Conservation (phyloP, 1,140 invertebrate genomes). For the Drosophila malerkotliana region DNA sequence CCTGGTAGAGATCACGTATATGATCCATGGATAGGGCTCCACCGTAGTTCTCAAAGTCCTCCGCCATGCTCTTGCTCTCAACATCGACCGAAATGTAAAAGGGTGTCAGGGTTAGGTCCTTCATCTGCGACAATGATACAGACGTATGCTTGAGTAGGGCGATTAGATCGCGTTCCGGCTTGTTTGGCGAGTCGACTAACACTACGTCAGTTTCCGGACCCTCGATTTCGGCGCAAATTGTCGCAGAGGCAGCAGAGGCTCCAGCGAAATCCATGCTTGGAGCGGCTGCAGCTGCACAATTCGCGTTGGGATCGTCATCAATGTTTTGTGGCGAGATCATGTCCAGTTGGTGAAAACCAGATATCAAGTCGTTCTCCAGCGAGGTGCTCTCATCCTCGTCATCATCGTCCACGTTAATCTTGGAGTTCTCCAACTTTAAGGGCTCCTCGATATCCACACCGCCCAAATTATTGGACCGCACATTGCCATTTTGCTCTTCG, state of each 20-base stretch:
- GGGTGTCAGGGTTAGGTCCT: conserved; percentile 73
- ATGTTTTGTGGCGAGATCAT: conserved; percentile 70
- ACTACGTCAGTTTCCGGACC: conserved; percentile 88
- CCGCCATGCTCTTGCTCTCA: conserved; percentile 81
- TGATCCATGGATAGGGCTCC: conserved; percentile 85
- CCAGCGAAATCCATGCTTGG: conserved; percentile 86
- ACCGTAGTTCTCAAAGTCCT: conserved; percentile 71
- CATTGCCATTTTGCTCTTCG: conserved; percentile 85
- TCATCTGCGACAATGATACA: conserved; percentile 65
- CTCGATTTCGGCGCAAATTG: conserved; percentile 89
- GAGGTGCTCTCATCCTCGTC: conserved; percentile 86
- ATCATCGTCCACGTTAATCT: conserved; percentile 66
- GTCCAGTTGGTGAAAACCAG: conserved; percentile 83
- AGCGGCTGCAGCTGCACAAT: conserved; percentile 82
- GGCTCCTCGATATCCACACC: conserved; percentile 36
- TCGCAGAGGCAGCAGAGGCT: conserved; percentile 85
- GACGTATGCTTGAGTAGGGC: conserved; percentile 85
- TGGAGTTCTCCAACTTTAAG: conserved; percentile 20
- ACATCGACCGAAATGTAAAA: conserved; percentile 87
- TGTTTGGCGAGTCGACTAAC: conserved; percentile 88
- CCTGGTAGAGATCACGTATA: conserved; percentile 86
- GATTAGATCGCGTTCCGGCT: conserved; percentile 87
- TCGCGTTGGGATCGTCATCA: conserved; percentile 85
- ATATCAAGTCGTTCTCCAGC: conserved; percentile 84
- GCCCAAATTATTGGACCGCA: conserved; percentile 48